Conservation (phyloP, 2,888 invertebrate genomes). For the Aleiodes alternator region DNA sequence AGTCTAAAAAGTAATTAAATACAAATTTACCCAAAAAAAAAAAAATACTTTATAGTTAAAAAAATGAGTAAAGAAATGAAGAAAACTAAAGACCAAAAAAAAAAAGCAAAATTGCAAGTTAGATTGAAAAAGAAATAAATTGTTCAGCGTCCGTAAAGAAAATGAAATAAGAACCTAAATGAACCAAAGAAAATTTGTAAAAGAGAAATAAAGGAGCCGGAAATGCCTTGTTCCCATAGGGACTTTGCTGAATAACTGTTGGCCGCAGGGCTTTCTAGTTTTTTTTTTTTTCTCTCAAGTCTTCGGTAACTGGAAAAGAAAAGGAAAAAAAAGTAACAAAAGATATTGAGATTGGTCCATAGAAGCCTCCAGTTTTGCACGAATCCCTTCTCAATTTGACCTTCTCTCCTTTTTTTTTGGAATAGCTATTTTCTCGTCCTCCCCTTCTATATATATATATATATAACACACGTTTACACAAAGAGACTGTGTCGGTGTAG, state of each 20-base stretch:
- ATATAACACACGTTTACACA: conserved; percentile 30
- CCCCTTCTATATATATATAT: neutral
- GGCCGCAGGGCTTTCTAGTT: conserved; percentile 26
- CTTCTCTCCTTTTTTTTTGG: conserved; percentile 19
- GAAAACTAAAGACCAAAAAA: too few species aligned
- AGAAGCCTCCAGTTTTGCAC: conserved; percentile 37
- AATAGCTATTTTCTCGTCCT: conserved; percentile 35
- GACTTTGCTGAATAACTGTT: conserved; percentile 33
- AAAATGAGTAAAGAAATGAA: too few species aligned
- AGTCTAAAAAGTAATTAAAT: conserved; percentile 12
- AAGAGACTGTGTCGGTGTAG: conserved; percentile 24
- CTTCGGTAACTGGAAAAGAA: conserved; percentile 35
- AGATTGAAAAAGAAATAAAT: conserved; percentile 5
- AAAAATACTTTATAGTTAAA: too few species aligned
- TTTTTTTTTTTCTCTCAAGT: conserved; percentile 29
- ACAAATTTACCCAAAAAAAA: conserved; percentile 12
- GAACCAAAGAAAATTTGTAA: conserved; percentile 3
- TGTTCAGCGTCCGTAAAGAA: neutral
- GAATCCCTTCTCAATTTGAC: conserved; percentile 21
- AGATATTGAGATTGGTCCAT: conserved; percentile 32
- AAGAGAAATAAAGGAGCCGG: conserved; percentile 29
- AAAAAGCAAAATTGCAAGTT: conserved; percentile 9
- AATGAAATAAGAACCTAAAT: conserved; percentile 28
- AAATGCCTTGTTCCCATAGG: conserved; percentile 23
- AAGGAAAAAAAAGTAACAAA: conserved; percentile 39